Evolutionary conservation across 2,113 vertebrate species (phyloP), one percentile per base, ranked within the genome.

Genomic region (Notiomystis cincta): DNA sequence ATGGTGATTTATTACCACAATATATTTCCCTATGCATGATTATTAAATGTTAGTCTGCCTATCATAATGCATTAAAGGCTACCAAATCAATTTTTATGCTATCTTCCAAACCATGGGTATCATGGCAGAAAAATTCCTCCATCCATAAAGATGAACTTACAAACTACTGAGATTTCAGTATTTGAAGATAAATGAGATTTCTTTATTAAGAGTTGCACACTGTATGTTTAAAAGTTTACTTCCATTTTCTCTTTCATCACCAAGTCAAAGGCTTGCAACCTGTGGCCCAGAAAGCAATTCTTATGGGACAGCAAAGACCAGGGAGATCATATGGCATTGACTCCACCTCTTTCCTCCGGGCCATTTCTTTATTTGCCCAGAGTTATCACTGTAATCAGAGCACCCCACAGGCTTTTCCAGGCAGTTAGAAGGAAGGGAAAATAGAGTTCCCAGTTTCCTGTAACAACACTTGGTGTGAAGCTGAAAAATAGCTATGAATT

Each of bases 351-450:
- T 89, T 89, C 51, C 72, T 89, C 51, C 62, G 10, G 18, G 60
- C 23, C 27, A 1, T 58, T 80, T 83, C 75, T 96, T 78, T 75
- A 78, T 56, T 67, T 87, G 57, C 38, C 31, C 72, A 23, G 51
- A 87, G 56, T 87, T 89, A 96, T 53, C 90, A 61, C n/a, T 38
- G 57, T 53, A 56, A 96, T 82, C 90, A 81, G 64, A 94, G 61
- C 53, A 86, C 64, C 56, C 71, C 22, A 24, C 18, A 60, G 62
- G 45, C 88, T 78, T 53, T 81, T 87, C 72, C 90, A 92, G 40
- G 65, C 56, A 81, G 56, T 35, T 33, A 22, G 25, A 56, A 84
- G 57, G 12, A 70, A 87, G 40, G 65, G 81, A 78, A 93, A 85
- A 66, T 0, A 53, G 30, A 89, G 38, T 57, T 88, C 71, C 27